Conservation (phyloP, 2,888 invertebrate species). For the Dione juno region DNA sequence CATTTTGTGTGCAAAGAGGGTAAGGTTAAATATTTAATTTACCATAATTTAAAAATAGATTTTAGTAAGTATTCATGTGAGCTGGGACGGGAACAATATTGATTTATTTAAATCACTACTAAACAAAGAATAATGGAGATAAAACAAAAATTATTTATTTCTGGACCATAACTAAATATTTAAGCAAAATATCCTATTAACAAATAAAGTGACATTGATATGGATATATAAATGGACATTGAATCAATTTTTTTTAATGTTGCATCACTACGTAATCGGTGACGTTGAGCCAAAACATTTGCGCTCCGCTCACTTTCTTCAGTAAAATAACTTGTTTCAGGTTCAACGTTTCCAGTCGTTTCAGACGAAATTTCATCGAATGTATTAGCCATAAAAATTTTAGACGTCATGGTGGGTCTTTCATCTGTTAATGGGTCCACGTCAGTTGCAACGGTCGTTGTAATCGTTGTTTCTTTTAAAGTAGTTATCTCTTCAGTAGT, state of each 20-base stretch:
- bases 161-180: constrained; percentile 6
- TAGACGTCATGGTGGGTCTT: constrained; percentile 26
- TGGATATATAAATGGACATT: constrained; percentile 26
- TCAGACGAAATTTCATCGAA: constrained; percentile 25
- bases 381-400: not conserved
- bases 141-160: not conserved
- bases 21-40: no score
- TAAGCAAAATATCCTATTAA: constrained; percentile 27
- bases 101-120: not conserved
- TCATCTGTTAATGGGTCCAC: constrained; percentile 22
- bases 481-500: constrained; percentile 24
- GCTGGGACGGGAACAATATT: no score
- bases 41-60: no score
- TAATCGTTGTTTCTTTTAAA: constrained; percentile 16
- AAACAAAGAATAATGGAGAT: not conserved
- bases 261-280: constrained; percentile 37
- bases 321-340: constrained; percentile 19
- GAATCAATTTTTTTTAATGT: constrained; percentile 19
- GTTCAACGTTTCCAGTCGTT: constrained; percentile 26
- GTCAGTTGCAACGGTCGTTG: constrained; percentile 27
- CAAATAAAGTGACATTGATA: constrained; percentile 21
- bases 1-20: no score
- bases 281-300: constrained; percentile 45
- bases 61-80: no score
- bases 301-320: constrained; percentile 35